Evolutionary conservation across 2,113 vertebrate species (phyloP).

Genomic region (Poecile atricapillus): DNA sequence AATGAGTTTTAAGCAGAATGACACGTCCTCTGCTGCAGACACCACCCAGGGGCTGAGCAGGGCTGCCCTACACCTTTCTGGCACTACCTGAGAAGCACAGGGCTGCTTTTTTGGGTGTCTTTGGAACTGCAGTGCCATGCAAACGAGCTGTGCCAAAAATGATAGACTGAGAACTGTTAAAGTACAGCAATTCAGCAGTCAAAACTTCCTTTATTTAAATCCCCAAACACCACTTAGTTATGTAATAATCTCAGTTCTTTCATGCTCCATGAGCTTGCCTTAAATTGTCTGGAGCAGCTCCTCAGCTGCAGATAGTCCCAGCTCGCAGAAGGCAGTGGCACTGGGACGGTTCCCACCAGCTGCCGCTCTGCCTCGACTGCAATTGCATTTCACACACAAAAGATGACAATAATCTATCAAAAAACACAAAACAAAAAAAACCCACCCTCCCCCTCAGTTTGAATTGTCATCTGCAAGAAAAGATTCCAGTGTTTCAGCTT

Average conservation of each 20-base stretch:
- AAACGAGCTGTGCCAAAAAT: conserved; percentile 60
- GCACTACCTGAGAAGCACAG: not conserved
- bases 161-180: conserved; percentile 62
- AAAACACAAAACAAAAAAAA: not conserved
- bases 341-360: conserved; percentile 9
- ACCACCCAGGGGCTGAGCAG: not conserved
- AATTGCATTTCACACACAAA: conserved; percentile 9
- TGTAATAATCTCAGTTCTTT: conserved; percentile 44
- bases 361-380: not conserved
- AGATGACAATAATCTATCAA: not conserved
- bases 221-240: conserved; percentile 56
- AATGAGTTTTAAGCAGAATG: not conserved
- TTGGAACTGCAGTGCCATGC: not conserved
- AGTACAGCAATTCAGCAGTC: conserved; percentile 55
- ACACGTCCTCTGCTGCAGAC: not conserved
- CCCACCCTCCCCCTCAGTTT: not conserved
- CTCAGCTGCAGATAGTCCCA: not conserved
- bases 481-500: conserved; percentile 24
- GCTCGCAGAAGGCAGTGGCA: not conserved
- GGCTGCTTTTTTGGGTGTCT: not conserved
- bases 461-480: conserved; percentile 30
- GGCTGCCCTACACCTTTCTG: not conserved
- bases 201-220: conserved; percentile 71
- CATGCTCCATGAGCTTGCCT: not conserved
- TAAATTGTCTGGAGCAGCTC: conserved; percentile 39